phyloP scores from a whole-genome alignment of 2,113 vertebrate species.

The Coturnix japonica region DNA sequence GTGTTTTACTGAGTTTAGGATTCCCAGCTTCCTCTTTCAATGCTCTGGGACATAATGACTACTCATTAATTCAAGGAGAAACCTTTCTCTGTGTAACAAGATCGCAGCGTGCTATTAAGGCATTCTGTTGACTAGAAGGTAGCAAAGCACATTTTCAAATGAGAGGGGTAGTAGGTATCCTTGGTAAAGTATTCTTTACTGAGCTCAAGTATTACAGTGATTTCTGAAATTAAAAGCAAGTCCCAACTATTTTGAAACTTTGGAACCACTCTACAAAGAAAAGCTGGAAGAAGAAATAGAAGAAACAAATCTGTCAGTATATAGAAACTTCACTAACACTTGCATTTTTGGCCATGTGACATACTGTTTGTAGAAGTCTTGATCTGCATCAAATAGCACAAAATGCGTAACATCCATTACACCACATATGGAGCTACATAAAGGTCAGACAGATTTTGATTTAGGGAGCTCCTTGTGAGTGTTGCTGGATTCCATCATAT shows the following conservation, averaged over 20 bases:
- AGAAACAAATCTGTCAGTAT: neutral
- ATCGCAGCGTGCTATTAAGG: neutral
- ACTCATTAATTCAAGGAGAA: neutral
- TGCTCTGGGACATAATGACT: neutral
- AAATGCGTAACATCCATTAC: constrained; percentile 57
- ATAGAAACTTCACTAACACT: neutral
- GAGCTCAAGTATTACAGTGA: neutral
- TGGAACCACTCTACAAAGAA: neutral
- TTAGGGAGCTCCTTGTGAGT: constrained; percentile 14
- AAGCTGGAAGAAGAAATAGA: neutral
- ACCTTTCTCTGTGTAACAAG: neutral
- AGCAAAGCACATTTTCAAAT: neutral
- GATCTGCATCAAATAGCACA: constrained; percentile 53
- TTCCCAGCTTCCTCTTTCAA: neutral
- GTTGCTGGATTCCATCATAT: constrained; percentile 39
- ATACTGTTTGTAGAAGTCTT: constrained; percentile 41
- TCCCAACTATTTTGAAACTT: neutral
- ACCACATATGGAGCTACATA: neutral
- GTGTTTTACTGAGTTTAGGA: neutral
- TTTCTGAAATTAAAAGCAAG: neutral
- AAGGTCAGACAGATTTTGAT: constrained; percentile 71
- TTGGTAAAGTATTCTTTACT: neutral
- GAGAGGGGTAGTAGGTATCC: neutral
- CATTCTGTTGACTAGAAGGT: neutral
- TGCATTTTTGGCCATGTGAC: neutral